Percentiles rank a stretch among this genome's conserved stretches.
These are phyloP conservation scores for Teleogryllus occipitalis DNA, from an alignment of 1,140 invertebrate species.

Conservation along the genomic window DNA sequence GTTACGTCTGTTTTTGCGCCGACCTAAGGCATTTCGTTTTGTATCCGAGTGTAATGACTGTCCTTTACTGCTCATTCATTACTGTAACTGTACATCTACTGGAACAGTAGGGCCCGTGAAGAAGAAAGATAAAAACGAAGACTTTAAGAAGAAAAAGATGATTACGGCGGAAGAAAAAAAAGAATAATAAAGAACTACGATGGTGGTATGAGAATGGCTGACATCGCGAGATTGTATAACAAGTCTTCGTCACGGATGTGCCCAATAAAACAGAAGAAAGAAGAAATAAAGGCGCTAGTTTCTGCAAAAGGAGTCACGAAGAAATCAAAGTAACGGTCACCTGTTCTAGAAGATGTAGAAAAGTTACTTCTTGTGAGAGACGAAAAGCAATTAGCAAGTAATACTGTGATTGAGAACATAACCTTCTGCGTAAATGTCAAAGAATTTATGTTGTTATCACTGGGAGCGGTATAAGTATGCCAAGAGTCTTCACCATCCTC, in stretches of 20 bases:
- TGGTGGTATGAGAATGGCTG: constrained; percentile 14
- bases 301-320: constrained; percentile 24
- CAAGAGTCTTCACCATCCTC: too few relatives aligned
- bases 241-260: constrained; percentile 24
- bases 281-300: constrained; percentile 23
- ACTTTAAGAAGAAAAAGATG: constrained; percentile 21
- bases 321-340: constrained; percentile 22
- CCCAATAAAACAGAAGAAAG: constrained; percentile 25
- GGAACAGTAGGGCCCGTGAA: background rate
- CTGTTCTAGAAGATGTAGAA: constrained; percentile 24
- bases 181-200: background rate
- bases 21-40: too few relatives aligned
- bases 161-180: constrained; percentile 22
- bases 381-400: constrained; percentile 23
- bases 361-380: constrained; percentile 25
- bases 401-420: constrained; percentile 22
- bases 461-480: too few relatives aligned
- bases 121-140: constrained; percentile 22
- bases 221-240: constrained; percentile 23
- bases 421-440: too few relatives aligned
- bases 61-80: too few relatives aligned
- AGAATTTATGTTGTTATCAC: too few relatives aligned
- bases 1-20: too few relatives aligned
- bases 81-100: too few relatives aligned
- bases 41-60: too few relatives aligned